Conservation (phyloP, 64 coral and sea anemone species). For the Cladopsammia gracilis region DNA sequence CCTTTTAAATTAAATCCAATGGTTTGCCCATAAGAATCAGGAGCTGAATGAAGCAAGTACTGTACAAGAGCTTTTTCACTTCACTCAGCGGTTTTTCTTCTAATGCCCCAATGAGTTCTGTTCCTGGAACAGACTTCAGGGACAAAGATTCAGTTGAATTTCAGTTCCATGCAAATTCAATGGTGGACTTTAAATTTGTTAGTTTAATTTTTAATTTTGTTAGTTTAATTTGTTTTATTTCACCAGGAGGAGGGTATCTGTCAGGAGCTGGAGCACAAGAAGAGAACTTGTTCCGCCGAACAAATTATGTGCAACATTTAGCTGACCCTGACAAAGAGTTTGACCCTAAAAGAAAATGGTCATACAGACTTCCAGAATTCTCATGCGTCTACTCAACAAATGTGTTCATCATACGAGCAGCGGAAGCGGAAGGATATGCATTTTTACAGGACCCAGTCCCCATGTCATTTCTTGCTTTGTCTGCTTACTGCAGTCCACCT, state of each 20-base stretch:
- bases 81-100: too few species aligned
- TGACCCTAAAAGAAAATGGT: conserved; percentile 67
- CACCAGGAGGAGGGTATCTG: conserved; percentile 77
- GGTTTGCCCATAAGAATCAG: too few species aligned
- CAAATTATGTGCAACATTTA: conserved; percentile 94
- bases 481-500: conserved; percentile 77
- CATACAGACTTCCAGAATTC: conserved; percentile 87
- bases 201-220: too few species aligned
- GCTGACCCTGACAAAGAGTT: conserved; percentile 89
- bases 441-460: conserved; percentile 75
- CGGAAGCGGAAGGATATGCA: conserved; percentile 82
- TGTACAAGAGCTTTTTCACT: too few species aligned
- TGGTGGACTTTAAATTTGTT: too few species aligned
- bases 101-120: too few species aligned
- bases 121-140: too few species aligned
- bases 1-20: too few species aligned
- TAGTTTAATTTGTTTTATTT: background rate
- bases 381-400: conserved; percentile 90
- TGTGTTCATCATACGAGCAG: conserved; percentile 84
- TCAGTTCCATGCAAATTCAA: too few species aligned
- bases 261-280: conserved; percentile 91
- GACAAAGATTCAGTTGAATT: too few species aligned
- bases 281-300: conserved; percentile 90
- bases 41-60: too few species aligned
- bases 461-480: conserved; percentile 79